These are phyloP conservation scores for Akabosia matsudoensis DNA, from an alignment of 1,140 invertebrate genomes.

Conservation along the genomic window DNA sequence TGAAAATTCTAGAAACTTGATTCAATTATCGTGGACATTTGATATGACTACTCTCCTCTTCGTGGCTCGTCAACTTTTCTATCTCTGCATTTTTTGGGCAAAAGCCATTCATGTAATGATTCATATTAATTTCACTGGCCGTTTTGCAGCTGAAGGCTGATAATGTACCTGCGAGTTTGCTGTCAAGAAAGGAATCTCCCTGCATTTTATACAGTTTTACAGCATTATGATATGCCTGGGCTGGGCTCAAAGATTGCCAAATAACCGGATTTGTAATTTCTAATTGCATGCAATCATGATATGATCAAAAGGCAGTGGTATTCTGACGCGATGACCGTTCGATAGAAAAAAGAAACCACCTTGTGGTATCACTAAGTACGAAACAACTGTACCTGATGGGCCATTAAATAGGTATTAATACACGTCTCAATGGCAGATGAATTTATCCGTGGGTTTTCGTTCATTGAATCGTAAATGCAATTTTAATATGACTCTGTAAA, in stretches of 20 bases:
- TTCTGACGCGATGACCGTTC: neutral
- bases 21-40: conserved; percentile 21
- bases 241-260: conserved; percentile 10
- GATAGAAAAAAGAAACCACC: no score
- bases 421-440: neutral
- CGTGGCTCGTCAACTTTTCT: conserved; percentile 8
- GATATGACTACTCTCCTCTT: neutral
- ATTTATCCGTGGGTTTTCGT: neutral
- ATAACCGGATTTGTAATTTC: conserved; percentile 22
- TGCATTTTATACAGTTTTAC: neutral
- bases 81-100: conserved; percentile 6
- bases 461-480: neutral
- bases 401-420: neutral
- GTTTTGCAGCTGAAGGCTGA: neutral
- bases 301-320: conserved; percentile 11
- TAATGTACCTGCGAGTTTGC: neutral
- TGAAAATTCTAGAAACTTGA: conserved; percentile 9
- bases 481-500: conserved; percentile 14
- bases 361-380: no score
- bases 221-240: neutral
- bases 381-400: no score
- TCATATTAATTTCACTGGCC: conserved; percentile 6
- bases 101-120: conserved; percentile 20
- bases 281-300: conserved; percentile 18
- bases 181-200: neutral